Evolutionary conservation across 2,797 vertebrate species (phyloP).

Genomic region (Lagorchestes hirsutus): DNA sequence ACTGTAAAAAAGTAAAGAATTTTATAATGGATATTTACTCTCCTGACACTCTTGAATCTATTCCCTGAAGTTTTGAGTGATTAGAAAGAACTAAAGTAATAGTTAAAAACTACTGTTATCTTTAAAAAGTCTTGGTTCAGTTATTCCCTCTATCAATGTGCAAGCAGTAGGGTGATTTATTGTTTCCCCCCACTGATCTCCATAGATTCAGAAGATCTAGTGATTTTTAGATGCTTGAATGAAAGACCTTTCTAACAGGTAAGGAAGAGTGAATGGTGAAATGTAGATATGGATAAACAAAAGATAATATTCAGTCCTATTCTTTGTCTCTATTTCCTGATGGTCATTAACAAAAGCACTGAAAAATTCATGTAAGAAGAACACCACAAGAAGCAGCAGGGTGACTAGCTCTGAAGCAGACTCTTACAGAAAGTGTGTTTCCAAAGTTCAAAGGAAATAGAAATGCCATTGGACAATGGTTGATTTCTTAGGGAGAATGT

Average conservation of each 20-base stretch:
- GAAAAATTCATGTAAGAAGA: slow-evolving; percentile 49
- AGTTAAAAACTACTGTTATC: slow-evolving; percentile 60
- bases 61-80: slow-evolving; percentile 72
- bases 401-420: slow-evolving; percentile 40
- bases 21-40: slow-evolving; percentile 76
- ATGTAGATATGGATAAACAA: slow-evolving; percentile 63
- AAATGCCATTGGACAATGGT: slow-evolving; percentile 40
- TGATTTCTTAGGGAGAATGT: slow-evolving; percentile 56
- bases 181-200: slow-evolving; percentile 71
- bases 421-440: slow-evolving; percentile 36
- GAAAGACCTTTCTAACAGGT: slow-evolving; percentile 69
- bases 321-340: slow-evolving; percentile 63
- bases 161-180: slow-evolving; percentile 61
- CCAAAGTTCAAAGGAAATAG: slow-evolving; percentile 61
- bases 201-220: slow-evolving; percentile 67
- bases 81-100: slow-evolving; percentile 75
- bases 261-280: slow-evolving; percentile 64
- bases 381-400: slow-evolving; percentile 36
- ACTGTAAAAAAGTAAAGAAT: background rate
- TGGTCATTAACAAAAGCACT: slow-evolving; percentile 56
- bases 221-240: slow-evolving; percentile 73
- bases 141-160: slow-evolving; percentile 63
- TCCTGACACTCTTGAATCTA: slow-evolving; percentile 77
- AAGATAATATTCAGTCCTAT: slow-evolving; percentile 53
- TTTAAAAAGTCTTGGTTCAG: slow-evolving; percentile 56